Base-by-base conservation (phyloP, 2,113 vertebrate species). In the Euleptes europaea region DNA sequence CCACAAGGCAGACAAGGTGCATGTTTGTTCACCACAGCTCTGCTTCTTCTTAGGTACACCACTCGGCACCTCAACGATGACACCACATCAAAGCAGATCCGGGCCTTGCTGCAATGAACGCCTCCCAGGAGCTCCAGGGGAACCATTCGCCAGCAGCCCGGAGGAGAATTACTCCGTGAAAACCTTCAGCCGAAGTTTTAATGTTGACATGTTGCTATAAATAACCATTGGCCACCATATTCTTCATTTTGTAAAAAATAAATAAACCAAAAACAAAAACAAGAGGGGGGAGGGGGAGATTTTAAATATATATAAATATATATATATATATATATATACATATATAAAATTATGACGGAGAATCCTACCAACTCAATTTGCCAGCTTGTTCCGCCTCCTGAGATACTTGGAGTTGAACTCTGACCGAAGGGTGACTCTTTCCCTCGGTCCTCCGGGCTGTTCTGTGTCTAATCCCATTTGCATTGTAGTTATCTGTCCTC, bases 51-150 rank as follows among this genome's bases (percentile, higher is more conserved):
- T 94, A 98, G 98, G 96, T 98, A 98, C 88, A 98, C 98, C 81
- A 98, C 98, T 31, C 95, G 97, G 84, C 98, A 98, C 96, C 97
- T 98, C 94, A 97, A 98, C 1, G 98, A 98, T 0, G 98, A 98
- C 95, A 98, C 97, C 97, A 98, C 98, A 65, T 98, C 98, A 87
- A 98, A 98, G 96, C 98, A 98, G 97, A 97, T 98, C 95, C 96
- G 98, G 91, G 97, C 98, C 88, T 96, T 98, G 90, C 97, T 98
- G 91, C 98, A 98, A 93, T 98, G 97, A 98, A 84, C 3, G 1
- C 0, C 42, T 19, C 11, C 70, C 1, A 40, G 6, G 70, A 19
- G 63, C n/a, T 44, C 0, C 1, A 72, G 73, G 67, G 13, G 87
- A 92, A 85, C 86, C 3, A 0, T 67, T 49, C 42, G 1, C 35